Evolutionary conservation across 2,888 invertebrate genomes (phyloP), one percentile per base, ranked within the genome.

Genomic region (Itoplectis maculator): DNA sequence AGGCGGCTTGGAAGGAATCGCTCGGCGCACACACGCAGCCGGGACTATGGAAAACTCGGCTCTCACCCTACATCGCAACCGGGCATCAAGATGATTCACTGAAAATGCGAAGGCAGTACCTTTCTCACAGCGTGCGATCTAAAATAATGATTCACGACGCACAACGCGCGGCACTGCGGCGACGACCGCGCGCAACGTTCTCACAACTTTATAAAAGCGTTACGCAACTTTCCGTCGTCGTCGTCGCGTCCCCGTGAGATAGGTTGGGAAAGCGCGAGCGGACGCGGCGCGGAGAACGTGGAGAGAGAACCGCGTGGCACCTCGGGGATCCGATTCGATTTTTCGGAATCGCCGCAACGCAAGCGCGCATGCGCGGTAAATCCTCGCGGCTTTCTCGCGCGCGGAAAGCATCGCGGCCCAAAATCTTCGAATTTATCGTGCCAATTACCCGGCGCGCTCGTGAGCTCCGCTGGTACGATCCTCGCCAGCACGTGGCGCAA

Each of bases 341-440:
- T 81, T 78, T 73, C 68, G 37, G 13, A 61, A 61, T 61, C 15
- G 54, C 47, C 15, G 54, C 47, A 15, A 11, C 18, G n/a, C n/a
- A n/a, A n/a, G n/a, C n/a, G n/a, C n/a, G n/a, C n/a, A n/a, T n/a
- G n/a, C 40, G 23, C 54, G 18, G n/a, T 72, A 72, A 81, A 76
- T 81, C 56, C 20, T 18, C 49, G 20, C 37, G 56, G 49, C 61
- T 66, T 56, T 35, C 59, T 51, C 51, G 15, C 15, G 37, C 49
- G 1, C 49, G 37, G 35, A 65, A 56, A 65, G 47, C 54, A 69
- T 74, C 65, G 47, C 63, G 47, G 18, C 59, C 70, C 56, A 76
- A 70, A 77, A 78, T 73, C 69, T 78, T 47, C 8, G 74, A 78
- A 78, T 82, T 78, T 82, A 78, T 78, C 69, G 74, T 59, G 35